These are phyloP conservation scores for Aphaenogaster ashmeadi DNA, from an alignment of 1,140 invertebrate species.

Conservation along the genomic window DNA sequence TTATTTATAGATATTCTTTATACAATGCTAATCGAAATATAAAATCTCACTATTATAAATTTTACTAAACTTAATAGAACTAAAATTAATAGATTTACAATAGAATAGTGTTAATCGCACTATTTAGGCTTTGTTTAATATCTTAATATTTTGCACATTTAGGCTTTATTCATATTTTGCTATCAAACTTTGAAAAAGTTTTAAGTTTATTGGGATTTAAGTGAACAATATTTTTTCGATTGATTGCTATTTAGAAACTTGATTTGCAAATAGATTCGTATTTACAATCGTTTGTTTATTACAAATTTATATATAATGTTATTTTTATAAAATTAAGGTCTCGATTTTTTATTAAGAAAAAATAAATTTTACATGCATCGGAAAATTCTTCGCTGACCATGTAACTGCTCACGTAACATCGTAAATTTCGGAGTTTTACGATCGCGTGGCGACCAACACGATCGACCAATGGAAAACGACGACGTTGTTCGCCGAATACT, in stretches of 20 bases:
- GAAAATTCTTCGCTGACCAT: not conserved
- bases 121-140: not conserved
- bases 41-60: not conserved
- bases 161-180: not conserved
- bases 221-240: not conserved
- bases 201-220: slow-evolving; percentile 12
- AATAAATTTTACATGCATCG: slow-evolving; percentile 2
- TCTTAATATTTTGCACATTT: not conserved
- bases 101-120: not conserved
- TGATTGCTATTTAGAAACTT: not conserved
- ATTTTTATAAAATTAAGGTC: not conserved
- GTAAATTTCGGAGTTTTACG: slow-evolving; percentile 66
- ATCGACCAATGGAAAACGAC: slow-evolving; percentile 50
- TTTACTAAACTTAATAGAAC: not conserved
- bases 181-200: not conserved
- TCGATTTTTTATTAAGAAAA: not conserved
- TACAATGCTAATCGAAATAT: slow-evolving; percentile 8
- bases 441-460: not conserved
- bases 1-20: not conserved
- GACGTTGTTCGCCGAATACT: slow-evolving; percentile 68
- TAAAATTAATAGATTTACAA: not conserved
- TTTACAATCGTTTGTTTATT: not conserved
- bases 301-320: not conserved
- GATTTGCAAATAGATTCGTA: not conserved
- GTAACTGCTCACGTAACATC: slow-evolving; percentile 62